Percentiles rank a stretch among this genome's conserved stretches.
Evolutionary conservation across 2,113 vertebrate species (phyloP).

Genomic region (Formicarius rufipectus): DNA sequence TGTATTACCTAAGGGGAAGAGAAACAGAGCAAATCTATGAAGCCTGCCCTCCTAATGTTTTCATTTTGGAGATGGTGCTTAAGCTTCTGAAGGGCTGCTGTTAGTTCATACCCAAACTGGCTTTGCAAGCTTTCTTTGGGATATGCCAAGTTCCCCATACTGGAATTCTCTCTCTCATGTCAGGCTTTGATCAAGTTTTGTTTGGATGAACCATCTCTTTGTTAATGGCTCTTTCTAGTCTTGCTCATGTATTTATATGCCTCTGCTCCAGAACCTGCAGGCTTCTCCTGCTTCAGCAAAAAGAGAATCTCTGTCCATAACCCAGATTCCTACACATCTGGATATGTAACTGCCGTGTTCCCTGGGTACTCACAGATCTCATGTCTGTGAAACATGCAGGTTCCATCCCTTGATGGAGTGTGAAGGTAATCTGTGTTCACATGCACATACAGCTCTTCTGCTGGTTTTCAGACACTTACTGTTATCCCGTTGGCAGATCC

Average conservation of each 20-base stretch:
- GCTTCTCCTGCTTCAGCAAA: neutral
- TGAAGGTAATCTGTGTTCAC: neutral
- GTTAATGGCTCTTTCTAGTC: neutral
- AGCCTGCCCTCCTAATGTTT: neutral
- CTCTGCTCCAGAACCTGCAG: neutral
- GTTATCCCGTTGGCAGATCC: neutral
- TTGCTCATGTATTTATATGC: neutral
- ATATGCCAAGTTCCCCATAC: neutral
- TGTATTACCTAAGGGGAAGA: neutral
- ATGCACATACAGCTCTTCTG: neutral
- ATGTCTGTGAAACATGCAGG: neutral
- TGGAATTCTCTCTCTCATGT: neutral
- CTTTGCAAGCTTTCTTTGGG: neutral
- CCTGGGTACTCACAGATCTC: neutral
- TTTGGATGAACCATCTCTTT: neutral
- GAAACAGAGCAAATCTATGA: neutral
- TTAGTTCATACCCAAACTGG: neutral
- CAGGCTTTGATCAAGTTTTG: accelerated
- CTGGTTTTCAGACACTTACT: neutral
- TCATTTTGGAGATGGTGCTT: neutral
- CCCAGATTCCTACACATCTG: neutral
- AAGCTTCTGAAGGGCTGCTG: neutral
- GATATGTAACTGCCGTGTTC: neutral
- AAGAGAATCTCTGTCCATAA: neutral
- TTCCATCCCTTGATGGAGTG: neutral